Conservation (phyloP, 2,888 invertebrate species). For the Poecilobothrus nobilitatus region DNA sequence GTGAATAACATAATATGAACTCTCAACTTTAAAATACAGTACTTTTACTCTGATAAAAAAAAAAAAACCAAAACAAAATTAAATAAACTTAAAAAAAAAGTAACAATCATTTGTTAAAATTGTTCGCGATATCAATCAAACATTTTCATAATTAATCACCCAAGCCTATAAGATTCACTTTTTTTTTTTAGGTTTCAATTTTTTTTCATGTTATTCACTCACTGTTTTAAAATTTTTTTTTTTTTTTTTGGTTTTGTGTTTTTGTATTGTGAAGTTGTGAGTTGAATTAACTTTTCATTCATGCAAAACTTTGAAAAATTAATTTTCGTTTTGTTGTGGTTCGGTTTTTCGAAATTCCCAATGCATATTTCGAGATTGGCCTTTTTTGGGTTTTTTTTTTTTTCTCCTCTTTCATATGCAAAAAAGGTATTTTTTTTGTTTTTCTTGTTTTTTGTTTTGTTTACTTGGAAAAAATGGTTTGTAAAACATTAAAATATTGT, state of each 20-base stretch:
- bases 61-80: not conserved
- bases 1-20: not conserved
- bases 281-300: constrained; percentile 1
- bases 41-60: not conserved
- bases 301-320: not conserved
- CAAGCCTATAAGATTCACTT: constrained; percentile 3
- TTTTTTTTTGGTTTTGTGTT: too few relatives aligned
- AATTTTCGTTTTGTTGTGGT: not conserved
- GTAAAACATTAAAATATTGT: too few relatives aligned
- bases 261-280: not conserved
- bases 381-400: too few relatives aligned
- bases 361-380: too few relatives aligned
- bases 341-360: too few relatives aligned
- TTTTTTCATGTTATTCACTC: not conserved
- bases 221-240: not conserved
- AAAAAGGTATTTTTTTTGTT: too few relatives aligned
- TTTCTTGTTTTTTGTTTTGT: too few relatives aligned
- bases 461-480: too few relatives aligned
- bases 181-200: too few relatives aligned
- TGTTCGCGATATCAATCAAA: constrained; percentile 3
- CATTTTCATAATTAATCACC: constrained; percentile 6
- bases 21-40: not conserved
- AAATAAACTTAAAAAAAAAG: not conserved
- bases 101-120: not conserved
- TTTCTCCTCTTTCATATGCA: too few relatives aligned